Conservation (phyloP, 2,113 vertebrate genomes). For the Eleginops maclovinus region DNA sequence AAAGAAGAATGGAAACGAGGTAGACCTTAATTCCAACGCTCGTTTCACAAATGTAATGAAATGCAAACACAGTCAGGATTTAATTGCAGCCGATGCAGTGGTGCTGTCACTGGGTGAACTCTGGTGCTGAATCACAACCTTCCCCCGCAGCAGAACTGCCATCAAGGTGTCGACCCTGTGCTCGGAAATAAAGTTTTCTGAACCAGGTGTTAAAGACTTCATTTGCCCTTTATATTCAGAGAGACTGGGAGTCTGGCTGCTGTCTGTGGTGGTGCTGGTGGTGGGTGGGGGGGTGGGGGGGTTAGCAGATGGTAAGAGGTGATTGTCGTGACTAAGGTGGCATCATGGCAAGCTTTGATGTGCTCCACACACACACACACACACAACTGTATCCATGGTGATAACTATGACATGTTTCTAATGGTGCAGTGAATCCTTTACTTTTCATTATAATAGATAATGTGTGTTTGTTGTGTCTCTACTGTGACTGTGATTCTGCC, state of each 20-base stretch:
- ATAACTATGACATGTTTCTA: too few relatives aligned
- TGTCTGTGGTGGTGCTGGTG: too few relatives aligned
- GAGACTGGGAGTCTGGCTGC: background rate
- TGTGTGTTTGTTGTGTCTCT: too few relatives aligned
- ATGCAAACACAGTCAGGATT: background rate
- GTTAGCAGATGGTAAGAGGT: slow-evolving; percentile 28
- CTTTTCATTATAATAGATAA: too few relatives aligned
- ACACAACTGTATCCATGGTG: too few relatives aligned
- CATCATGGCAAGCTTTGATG: slow-evolving; percentile 20
- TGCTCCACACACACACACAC: background rate
- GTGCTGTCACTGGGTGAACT: background rate
- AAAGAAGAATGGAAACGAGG: background rate
- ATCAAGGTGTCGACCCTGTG: background rate
- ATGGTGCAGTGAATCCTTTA: too few relatives aligned
- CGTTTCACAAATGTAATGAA: too few relatives aligned
- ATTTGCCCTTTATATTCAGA: background rate
- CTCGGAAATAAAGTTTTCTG: background rate
- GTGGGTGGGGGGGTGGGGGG: background rate
- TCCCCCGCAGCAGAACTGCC: background rate
- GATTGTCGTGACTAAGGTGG: background rate
- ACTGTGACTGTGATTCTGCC: too few relatives aligned
- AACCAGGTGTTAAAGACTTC: background rate
- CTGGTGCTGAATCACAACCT: background rate
- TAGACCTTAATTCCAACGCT: background rate
- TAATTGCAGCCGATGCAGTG: too few relatives aligned